Evolutionary conservation across 2,113 vertebrate genomes (phyloP).

Genomic region (Erpornis zantholeuca): DNA sequence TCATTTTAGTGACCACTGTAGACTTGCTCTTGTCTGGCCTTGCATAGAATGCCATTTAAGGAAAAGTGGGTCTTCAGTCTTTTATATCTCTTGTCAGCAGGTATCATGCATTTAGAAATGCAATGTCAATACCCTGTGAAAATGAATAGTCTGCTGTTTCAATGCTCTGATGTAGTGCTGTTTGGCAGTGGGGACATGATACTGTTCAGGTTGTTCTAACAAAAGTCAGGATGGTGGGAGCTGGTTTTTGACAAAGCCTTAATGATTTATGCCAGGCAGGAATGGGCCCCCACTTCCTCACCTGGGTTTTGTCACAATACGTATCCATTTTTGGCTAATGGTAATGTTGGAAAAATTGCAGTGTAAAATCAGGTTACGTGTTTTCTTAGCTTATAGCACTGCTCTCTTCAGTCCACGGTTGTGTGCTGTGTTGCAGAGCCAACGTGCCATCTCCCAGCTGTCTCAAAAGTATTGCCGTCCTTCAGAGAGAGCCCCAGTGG

Average conservation of each 20-base stretch:
- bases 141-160: background rate
- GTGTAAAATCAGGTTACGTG: background rate
- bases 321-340: background rate
- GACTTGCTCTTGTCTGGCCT: slow-evolving; percentile 41
- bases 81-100: slow-evolving; percentile 33
- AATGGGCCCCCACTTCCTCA: background rate
- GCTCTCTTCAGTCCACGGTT: background rate
- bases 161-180: background rate
- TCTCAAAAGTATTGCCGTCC: slow-evolving; percentile 87
- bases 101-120: background rate
- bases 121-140: background rate
- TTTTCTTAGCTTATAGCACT: background rate
- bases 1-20: slow-evolving; percentile 28
- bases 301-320: background rate
- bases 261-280: background rate
- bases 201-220: background rate
- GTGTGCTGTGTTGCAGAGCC: slow-evolving; percentile 81
- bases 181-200: background rate
- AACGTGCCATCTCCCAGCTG: slow-evolving; percentile 82
- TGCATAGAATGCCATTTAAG: slow-evolving; percentile 28
- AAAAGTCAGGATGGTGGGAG: background rate
- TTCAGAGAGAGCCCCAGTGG: slow-evolving; percentile 89
- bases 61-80: background rate
- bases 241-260: background rate
- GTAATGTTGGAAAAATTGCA: background rate